Conservation (phyloP, 1,140 invertebrate species). For the Pomacea maculata region DNA sequence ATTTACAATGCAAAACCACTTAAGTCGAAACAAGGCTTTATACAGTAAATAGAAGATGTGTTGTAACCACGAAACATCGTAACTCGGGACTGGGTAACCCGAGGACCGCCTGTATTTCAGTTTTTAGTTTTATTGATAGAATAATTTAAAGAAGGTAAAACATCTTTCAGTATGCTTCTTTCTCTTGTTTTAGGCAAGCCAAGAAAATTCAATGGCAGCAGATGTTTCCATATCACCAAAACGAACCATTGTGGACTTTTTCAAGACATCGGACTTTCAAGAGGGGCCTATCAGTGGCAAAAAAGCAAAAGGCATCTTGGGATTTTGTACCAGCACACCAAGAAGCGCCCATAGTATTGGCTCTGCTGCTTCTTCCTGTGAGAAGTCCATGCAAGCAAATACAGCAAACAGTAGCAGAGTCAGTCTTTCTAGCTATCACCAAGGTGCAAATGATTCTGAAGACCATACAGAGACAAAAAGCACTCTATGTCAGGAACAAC, state of each 20-base stretch:
- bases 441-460: background rate
- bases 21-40: too few relatives aligned
- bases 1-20: too few relatives aligned
- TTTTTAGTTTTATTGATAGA: too few relatives aligned
- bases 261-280: background rate
- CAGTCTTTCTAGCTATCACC: background rate
- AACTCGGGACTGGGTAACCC: too few relatives aligned
- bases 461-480: background rate
- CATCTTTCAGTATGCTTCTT: background rate
- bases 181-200: background rate
- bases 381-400: background rate
- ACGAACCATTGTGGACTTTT: slow-evolving; percentile 3
- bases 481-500: background rate
- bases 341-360: background rate
- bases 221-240: slow-evolving; percentile 15
- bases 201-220: slow-evolving; percentile 1
- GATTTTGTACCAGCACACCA: slow-evolving; percentile 4
- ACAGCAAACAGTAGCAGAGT: background rate
- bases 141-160: too few relatives aligned
- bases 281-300: background rate
- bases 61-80: too few relatives aligned
- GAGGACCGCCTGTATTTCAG: too few relatives aligned
- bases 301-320: slow-evolving; percentile 6
- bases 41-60: too few relatives aligned
- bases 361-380: background rate